Conservation (phyloP, 2,797 vertebrate genomes). For the Gallinago nigripennis region DNA sequence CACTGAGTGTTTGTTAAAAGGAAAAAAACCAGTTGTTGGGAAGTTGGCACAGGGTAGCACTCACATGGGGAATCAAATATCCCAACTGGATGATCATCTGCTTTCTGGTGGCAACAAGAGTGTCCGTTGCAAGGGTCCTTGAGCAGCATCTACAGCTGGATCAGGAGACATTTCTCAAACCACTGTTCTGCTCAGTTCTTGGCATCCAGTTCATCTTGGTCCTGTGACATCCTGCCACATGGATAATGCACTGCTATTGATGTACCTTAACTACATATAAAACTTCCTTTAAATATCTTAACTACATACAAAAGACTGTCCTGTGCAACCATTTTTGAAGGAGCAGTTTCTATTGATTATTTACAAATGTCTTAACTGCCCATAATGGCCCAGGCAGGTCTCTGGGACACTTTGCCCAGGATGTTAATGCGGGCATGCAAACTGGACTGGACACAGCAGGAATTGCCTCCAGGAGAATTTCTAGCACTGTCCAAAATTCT, state of each 20-base stretch:
- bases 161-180: neutral
- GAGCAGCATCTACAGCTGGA: neutral
- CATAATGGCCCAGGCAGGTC: neutral
- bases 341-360: neutral
- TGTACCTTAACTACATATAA: neutral
- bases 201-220: neutral
- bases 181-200: neutral
- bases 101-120: neutral
- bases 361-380: neutral
- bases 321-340: neutral
- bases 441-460: neutral
- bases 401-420: neutral
- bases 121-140: neutral
- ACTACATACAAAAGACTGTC: neutral
- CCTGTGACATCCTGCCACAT: neutral
- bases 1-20: neutral
- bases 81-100: neutral
- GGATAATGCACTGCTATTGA: neutral
- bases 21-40: neutral
- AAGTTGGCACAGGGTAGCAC: neutral
- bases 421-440: accelerated
- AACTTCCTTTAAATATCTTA: neutral
- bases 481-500: neutral
- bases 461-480: neutral
- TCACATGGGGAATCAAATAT: neutral